phyloP scores from a whole-genome alignment of 2,113 vertebrate genomes.

The human (Homo sapiens) region DNA sequence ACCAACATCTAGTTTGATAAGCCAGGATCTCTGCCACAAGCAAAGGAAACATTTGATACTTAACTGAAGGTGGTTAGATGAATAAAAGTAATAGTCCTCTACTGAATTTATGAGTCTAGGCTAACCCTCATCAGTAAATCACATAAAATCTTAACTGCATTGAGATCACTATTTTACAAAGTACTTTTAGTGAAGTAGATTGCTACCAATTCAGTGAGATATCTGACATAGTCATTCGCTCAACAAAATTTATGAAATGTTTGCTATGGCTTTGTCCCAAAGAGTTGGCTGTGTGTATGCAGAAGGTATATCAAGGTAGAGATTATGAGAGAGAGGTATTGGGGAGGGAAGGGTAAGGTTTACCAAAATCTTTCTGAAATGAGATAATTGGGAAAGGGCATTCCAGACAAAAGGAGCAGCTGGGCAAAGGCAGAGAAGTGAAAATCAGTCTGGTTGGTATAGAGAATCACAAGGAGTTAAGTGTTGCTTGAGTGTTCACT shows the following conservation, averaged over 20 bases:
- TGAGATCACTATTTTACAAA: conserved; percentile 40
- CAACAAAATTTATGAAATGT: neutral
- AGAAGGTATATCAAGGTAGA: neutral
- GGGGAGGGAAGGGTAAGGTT: neutral
- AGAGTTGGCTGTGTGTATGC: neutral
- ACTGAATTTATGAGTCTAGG: neutral
- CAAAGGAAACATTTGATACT: neutral
- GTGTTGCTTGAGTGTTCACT: neutral
- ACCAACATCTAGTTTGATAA: neutral
- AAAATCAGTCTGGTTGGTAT: neutral
- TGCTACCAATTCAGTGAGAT: neutral
- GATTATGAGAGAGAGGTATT: neutral
- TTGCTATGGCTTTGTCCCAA: neutral
- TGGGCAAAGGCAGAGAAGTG: neutral
- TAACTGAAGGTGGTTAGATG: neutral
- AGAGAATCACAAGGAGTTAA: neutral
- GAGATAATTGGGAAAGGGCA: neutral
- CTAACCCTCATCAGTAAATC: neutral
- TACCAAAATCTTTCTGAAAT: neutral
- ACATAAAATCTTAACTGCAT: conserved; percentile 19
- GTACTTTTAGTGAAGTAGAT: neutral
- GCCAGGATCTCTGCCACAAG: neutral
- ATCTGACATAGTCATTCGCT: conserved; percentile 14
- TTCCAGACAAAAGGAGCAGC: neutral
- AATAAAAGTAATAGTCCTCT: neutral